phyloP scores from a whole-genome alignment of 2,888 invertebrate genomes.

The Rhagophthalmus giganteus region DNA sequence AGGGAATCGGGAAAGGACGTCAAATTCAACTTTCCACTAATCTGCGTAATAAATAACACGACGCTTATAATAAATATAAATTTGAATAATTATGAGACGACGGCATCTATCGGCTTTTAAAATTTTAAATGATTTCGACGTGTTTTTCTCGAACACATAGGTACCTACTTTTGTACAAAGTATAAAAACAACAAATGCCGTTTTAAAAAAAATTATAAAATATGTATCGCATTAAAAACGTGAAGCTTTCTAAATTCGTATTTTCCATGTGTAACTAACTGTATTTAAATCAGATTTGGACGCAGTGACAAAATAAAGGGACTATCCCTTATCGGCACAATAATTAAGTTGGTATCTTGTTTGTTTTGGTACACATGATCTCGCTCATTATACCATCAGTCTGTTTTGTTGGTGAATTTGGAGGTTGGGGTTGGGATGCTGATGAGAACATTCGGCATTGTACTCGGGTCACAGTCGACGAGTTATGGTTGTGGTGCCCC shows the following conservation, averaged over 20 bases:
- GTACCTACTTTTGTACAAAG: no score
- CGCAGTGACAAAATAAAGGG: constrained; percentile 16
- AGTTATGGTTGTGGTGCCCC: constrained; percentile 39
- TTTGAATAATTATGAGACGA: no score
- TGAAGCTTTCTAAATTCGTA: no score
- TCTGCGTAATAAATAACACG: constrained; percentile 16
- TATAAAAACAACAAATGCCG: no score
- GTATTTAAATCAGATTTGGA: constrained; percentile 7
- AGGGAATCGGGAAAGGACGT: constrained; percentile 30
- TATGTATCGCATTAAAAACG: no score
- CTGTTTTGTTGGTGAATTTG: constrained; percentile 26
- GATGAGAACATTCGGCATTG: constrained; percentile 30
- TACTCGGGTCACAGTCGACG: constrained; percentile 33
- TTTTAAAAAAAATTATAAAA: no score
- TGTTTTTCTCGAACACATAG: no score
- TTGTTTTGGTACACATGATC: constrained; percentile 32
- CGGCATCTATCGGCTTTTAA: no score
- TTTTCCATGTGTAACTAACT: no score
- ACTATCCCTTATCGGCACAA: constrained; percentile 22
- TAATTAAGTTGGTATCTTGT: constrained; percentile 32
- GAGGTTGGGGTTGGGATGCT: constrained; percentile 15
- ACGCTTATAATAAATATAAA: constrained; percentile 17
- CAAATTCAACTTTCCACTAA: constrained; percentile 32
- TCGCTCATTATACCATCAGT: constrained; percentile 30
- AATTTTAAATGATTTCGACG: no score